A percentile compares a stretch with the other conserved stretches of the same genome.
phyloP scores from a whole-genome alignment of 2,888 invertebrate species.

The Sisyra terminalis region DNA sequence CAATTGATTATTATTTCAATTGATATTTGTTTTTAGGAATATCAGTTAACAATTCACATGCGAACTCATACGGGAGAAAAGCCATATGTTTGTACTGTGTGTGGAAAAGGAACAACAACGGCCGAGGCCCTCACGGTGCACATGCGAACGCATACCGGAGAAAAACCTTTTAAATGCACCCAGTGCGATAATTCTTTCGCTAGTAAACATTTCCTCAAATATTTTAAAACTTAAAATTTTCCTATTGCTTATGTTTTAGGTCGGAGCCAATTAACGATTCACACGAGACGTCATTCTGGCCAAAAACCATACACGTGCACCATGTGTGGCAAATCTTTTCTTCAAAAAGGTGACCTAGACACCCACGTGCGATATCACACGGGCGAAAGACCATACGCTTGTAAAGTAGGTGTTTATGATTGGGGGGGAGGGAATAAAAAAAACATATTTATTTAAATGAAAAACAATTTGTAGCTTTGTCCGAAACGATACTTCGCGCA shows the following conservation, averaged over 20 bases:
- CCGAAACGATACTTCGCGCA: constrained; percentile 11
- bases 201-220: constrained; percentile 7
- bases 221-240: background rate
- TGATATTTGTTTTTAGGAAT: constrained; percentile 1
- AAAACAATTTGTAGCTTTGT: constrained; percentile 6
- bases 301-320: constrained; percentile 11
- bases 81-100: no score
- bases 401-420: no score
- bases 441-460: no score
- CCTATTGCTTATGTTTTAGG: constrained; percentile 5
- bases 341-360: constrained; percentile 11
- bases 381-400: constrained; percentile 11
- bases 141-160: no score
- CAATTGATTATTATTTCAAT: no score
- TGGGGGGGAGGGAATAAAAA: no score
- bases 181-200: constrained; percentile 12
- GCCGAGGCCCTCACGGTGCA: constrained; percentile 3
- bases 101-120: constrained; percentile 8
- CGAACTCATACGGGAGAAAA: no score
- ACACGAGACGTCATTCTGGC: constrained; percentile 10
- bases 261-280: constrained; percentile 11
- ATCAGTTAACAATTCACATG: constrained; percentile 4
- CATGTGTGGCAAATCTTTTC: constrained; percentile 10
- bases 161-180: constrained; percentile 10
- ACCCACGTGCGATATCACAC: constrained; percentile 12